These are phyloP conservation scores for Oreochromis aureus DNA, from an alignment of 2,113 vertebrate genomes.

Conservation along the genomic window DNA sequence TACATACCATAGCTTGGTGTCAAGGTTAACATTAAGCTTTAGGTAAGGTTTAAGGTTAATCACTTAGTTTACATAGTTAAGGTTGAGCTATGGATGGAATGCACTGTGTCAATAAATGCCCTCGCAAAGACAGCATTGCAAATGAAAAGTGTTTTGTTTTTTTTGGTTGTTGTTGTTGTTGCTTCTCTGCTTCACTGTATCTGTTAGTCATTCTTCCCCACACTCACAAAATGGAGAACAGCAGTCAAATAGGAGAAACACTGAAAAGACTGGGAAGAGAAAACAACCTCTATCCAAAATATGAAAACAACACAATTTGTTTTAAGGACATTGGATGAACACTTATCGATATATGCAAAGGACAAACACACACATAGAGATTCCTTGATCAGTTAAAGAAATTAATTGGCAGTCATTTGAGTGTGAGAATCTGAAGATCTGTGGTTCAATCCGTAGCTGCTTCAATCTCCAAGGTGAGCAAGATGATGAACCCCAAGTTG, in stretches of 20 bases:
- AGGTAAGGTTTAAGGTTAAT: not conserved
- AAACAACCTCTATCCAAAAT: not conserved
- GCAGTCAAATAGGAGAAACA: not conserved
- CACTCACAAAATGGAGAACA: not conserved
- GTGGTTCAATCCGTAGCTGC: not conserved
- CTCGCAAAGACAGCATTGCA: not conserved
- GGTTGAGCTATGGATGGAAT: not conserved
- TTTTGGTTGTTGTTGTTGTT: not conserved
- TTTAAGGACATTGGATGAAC: not conserved
- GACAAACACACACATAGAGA: not conserved
- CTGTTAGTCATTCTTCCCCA: not conserved
- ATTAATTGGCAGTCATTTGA: fast-evolving
- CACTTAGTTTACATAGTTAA: not conserved
- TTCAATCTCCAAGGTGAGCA: not conserved
- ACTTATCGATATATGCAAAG: not conserved
- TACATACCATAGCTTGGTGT: not conserved
- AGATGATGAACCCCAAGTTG: not conserved
- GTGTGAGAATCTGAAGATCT: not conserved
- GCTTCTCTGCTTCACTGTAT: not conserved
- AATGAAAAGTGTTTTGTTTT: not conserved
- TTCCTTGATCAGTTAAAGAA: not conserved
- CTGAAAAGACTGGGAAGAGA: not conserved
- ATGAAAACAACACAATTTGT: not conserved
- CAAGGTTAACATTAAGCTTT: not conserved
- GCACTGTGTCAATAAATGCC: not conserved